Conservation (phyloP, 2,797 vertebrate genomes). For the Sebastes variabilis region DNA sequence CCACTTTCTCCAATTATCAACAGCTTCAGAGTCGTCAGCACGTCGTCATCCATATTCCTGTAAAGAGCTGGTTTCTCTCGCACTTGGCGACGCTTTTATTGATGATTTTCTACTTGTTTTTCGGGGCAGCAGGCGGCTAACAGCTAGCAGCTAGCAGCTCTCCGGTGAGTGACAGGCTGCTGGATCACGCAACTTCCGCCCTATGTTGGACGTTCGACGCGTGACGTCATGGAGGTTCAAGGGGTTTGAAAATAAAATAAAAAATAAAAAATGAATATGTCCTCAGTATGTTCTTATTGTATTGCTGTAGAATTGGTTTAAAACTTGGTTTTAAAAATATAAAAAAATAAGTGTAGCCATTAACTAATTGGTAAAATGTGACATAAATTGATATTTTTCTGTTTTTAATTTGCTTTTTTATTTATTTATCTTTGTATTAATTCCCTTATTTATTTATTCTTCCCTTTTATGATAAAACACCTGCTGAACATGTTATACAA, state of each 20-base stretch:
- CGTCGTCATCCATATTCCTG: constrained; percentile 92
- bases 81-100: not conserved
- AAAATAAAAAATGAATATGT: not conserved
- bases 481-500: not conserved
- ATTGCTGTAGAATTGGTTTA: not conserved
- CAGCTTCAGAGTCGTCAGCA: constrained; percentile 94
- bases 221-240: constrained; percentile 40
- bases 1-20: constrained; percentile 97
- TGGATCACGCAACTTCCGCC: constrained; percentile 64
- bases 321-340: too few relatives aligned
- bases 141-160: not conserved
- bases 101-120: constrained; percentile 21
- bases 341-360: too few relatives aligned
- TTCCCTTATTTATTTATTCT: too few relatives aligned
- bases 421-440: too few relatives aligned
- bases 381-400: too few relatives aligned
- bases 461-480: not conserved
- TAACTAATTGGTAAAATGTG: too few relatives aligned
- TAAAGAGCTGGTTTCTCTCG: not conserved
- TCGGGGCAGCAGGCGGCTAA: constrained; percentile 20
- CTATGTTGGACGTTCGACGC: not conserved
- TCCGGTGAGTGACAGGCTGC: constrained; percentile 51
- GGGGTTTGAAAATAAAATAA: not conserved
- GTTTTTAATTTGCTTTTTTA: too few relatives aligned
- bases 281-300: not conserved